Conservation (phyloP, 2,113 vertebrate species). For the Cynocephalus volans region DNA sequence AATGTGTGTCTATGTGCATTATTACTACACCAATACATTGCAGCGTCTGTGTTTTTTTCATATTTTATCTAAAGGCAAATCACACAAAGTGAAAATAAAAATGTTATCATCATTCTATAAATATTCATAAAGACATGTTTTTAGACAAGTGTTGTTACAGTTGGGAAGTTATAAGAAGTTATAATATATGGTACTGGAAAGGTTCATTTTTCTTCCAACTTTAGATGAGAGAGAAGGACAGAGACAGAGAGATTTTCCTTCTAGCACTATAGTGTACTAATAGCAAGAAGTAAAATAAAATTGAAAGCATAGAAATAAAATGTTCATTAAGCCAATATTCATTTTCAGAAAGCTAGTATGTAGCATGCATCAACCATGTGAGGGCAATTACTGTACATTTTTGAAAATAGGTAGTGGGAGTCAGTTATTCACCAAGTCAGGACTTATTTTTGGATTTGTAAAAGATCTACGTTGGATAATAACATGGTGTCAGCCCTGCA, state of each 20-base stretch:
- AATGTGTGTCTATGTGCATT: not conserved
- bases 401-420: slow-evolving; percentile 60
- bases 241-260: not conserved
- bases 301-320: slow-evolving; percentile 29
- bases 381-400: not conserved
- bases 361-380: not conserved
- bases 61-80: slow-evolving; percentile 54
- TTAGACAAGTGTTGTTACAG: not conserved
- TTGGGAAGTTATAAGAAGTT: not conserved
- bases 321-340: not conserved
- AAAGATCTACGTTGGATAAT: slow-evolving; percentile 72
- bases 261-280: not conserved
- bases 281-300: not conserved
- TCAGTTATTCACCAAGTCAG: slow-evolving; percentile 28
- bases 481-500: slow-evolving; percentile 43
- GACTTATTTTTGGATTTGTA: slow-evolving; percentile 70
- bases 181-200: not conserved
- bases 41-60: not conserved
- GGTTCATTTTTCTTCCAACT: not conserved
- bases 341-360: not conserved
- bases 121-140: slow-evolving; percentile 39
- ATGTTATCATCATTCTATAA: not conserved
- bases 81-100: slow-evolving; percentile 50
- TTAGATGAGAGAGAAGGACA: not conserved
- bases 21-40: not conserved